phyloP scores from a whole-genome alignment of 2,888 invertebrate species.

The Drosophila macrospina region DNA sequence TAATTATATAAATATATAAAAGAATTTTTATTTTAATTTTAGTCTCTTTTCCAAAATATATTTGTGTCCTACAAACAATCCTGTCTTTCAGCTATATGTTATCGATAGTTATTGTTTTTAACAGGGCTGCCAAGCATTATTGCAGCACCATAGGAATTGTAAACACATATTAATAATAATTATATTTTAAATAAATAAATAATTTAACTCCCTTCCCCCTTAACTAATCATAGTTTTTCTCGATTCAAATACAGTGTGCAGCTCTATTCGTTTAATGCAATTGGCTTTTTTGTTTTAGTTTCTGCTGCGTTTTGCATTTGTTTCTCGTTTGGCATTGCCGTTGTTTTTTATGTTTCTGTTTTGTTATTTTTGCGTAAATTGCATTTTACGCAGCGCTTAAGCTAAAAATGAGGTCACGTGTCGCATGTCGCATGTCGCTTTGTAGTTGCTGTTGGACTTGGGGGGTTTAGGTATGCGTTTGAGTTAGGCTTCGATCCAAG shows the following conservation, averaged over 20 bases:
- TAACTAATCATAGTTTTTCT: neutral
- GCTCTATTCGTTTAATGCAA: neutral
- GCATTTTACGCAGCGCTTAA: conserved; percentile 64
- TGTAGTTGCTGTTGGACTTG: conserved; percentile 7
- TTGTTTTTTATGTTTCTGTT: conserved; percentile 36
- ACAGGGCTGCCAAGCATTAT: no score
- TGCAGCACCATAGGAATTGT: no score
- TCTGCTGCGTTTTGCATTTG: conserved; percentile 38
- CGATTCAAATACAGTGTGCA: neutral
- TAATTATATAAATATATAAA: no score
- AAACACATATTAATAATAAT: no score
- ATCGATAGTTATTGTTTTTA: no score
- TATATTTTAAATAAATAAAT: no score
- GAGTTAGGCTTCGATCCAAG: neutral
- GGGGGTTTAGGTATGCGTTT: conserved; percentile 11
- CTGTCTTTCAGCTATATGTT: no score
- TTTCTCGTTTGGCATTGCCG: conserved; percentile 51
- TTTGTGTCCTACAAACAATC: neutral
- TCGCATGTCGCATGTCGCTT: conserved; percentile 12
- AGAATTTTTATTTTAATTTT: neutral
- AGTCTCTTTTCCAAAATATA: neutral
- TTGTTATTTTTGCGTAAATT: conserved; percentile 63
- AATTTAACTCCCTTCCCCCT: no score
- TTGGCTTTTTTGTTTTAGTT: neutral
- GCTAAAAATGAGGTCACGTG: conserved; percentile 64